Conservation (phyloP, 2,888 invertebrate species). For the Drosophila paranaensis region DNA sequence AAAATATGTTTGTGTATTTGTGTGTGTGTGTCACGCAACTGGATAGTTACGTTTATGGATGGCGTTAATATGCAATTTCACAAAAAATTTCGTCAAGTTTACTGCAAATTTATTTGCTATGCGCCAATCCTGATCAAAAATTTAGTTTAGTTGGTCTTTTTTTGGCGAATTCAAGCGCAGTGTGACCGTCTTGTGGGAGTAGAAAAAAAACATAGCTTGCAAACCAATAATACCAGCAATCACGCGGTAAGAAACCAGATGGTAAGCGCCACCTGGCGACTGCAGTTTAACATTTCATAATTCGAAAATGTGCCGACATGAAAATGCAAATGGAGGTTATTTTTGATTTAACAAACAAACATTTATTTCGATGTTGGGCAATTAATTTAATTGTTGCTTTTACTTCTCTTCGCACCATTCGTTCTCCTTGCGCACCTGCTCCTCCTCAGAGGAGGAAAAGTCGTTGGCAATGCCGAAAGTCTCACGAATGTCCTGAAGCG, state of each 20-base stretch:
- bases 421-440: constrained; percentile 98
- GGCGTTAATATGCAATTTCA: constrained; percentile 53
- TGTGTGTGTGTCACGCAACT: constrained; percentile 13
- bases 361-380: background rate
- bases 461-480: constrained; percentile 99
- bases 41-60: constrained; percentile 19
- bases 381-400: background rate
- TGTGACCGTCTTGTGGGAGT: constrained; percentile 21
- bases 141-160: constrained; percentile 39
- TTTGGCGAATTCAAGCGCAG: constrained; percentile 47
- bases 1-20: constrained; percentile 29
- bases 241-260: constrained; percentile 36
- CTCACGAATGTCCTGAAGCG: constrained; percentile 98
- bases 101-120: constrained; percentile 42
- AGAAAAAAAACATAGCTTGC: constrained; percentile 7
- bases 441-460: constrained; percentile 97
- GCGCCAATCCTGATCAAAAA: constrained; percentile 45
- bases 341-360: background rate
- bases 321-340: background rate
- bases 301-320: background rate
- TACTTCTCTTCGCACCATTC: constrained; percentile 89
- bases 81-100: constrained; percentile 35
- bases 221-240: constrained; percentile 36
- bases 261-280: constrained; percentile 35
- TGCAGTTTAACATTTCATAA: background rate